A percentile compares a stretch with the other conserved stretches of the same genome.
Evolutionary conservation across 2,113 vertebrate species (phyloP).

Genomic region (Trogon melanurus): DNA sequence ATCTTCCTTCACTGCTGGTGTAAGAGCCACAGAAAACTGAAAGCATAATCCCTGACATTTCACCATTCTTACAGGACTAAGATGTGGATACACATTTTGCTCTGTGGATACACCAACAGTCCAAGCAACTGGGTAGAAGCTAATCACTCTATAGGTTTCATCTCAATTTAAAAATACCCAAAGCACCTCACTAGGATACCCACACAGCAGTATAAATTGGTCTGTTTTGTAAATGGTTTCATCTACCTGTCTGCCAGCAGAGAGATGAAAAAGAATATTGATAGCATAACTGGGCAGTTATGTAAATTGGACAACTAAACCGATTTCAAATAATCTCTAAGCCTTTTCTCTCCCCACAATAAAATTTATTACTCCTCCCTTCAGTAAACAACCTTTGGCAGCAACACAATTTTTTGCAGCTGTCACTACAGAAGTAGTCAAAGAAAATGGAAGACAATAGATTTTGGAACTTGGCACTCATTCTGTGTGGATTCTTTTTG

Average conservation of each 20-base stretch:
- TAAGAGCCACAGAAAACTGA: neutral
- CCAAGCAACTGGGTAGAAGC: neutral
- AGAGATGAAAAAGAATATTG: slow-evolving; percentile 38
- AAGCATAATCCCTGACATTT: neutral
- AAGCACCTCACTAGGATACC: neutral
- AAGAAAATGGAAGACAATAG: neutral
- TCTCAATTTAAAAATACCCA: neutral
- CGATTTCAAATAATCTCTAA: neutral
- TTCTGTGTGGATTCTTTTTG: neutral
- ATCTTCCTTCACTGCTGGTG: neutral
- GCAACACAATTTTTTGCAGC: neutral
- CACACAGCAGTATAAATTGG: neutral
- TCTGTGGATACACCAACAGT: neutral
- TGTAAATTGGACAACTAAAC: slow-evolving; percentile 17
- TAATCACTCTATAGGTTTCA: neutral
- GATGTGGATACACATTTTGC: neutral
- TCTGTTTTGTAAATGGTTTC: slow-evolving; percentile 13
- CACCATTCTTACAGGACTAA: neutral
- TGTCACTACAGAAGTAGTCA: neutral
- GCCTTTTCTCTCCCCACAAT: neutral
- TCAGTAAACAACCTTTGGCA: neutral
- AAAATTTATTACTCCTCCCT: slow-evolving; percentile 3
- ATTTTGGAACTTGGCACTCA: neutral
- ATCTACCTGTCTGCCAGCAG: slow-evolving; percentile 1
- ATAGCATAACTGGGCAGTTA: slow-evolving; percentile 16